phyloP scores from a whole-genome alignment of 2,797 vertebrate species.

The Lindbergichthys nudifrons region DNA sequence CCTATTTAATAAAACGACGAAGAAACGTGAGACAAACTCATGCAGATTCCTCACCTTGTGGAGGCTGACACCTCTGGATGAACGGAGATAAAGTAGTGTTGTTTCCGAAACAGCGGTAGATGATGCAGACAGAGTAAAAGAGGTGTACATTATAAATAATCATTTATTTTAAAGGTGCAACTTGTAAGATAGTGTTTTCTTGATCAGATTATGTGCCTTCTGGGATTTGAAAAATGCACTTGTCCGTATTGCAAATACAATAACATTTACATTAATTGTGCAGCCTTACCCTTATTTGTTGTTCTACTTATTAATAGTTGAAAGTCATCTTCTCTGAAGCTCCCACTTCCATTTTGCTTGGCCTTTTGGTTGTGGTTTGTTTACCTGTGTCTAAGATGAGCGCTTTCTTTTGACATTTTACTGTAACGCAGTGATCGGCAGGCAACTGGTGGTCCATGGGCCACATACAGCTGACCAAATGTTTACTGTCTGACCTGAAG shows the following conservation, averaged over 20 bases:
- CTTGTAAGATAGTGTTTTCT: too few species aligned
- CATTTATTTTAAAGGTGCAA: not conserved
- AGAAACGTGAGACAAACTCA: not conserved
- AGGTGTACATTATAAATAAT: not conserved
- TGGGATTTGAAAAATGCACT: too few species aligned
- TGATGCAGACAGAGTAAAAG: not conserved
- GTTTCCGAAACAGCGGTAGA: not conserved
- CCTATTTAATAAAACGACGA: not conserved
- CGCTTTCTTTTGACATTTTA: not conserved
- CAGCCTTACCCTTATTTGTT: not conserved
- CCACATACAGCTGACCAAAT: too few species aligned
- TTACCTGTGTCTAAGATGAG: not conserved
- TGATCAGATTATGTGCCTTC: too few species aligned
- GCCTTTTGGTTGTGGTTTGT: not conserved
- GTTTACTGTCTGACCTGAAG: too few species aligned
- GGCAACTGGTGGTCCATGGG: too few species aligned
- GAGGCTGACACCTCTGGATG: conserved; percentile 8
- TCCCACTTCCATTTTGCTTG: too few species aligned
- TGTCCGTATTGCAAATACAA: not conserved
- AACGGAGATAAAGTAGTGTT: not conserved
- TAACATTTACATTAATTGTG: not conserved
- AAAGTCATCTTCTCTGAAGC: not conserved
- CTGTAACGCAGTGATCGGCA: not conserved
- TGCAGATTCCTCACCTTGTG: conserved; percentile 7
- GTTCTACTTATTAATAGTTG: conserved; percentile 1